A percentile compares a stretch with the other conserved stretches of the same genome.
Conservation (phyloP, 2,113 vertebrate species). For the Brachypodius melanocephalos region DNA sequence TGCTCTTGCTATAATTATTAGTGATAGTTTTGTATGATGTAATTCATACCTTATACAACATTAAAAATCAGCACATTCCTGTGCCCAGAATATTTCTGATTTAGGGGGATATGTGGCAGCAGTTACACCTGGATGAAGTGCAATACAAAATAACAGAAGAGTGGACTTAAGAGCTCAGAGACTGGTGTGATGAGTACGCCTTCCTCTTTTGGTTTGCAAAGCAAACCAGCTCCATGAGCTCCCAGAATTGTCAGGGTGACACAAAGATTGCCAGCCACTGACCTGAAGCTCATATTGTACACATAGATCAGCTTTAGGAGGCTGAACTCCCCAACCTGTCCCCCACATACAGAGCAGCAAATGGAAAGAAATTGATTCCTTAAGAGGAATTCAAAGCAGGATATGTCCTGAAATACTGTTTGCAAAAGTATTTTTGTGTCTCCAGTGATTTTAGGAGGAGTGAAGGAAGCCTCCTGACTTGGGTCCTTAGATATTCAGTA, state of each 20-base stretch:
- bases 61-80: not conserved
- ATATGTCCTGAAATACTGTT: not conserved
- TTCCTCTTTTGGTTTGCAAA: not conserved
- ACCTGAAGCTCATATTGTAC: not conserved
- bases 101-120: not conserved
- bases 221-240: not conserved
- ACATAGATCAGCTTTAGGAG: not conserved
- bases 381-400: not conserved
- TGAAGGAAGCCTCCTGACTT: not conserved
- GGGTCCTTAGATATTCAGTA: not conserved
- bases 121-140: not conserved
- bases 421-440: not conserved
- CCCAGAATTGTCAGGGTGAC: not conserved
- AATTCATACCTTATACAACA: not conserved
- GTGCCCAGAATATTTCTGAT: not conserved
- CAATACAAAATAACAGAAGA: not conserved
- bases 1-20: not conserved
- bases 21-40: not conserved
- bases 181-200: not conserved
- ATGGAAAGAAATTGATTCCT: not conserved
- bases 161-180: not conserved
- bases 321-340: not conserved
- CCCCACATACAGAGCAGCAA: rapidly evolving
- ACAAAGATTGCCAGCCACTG: not conserved
- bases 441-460: not conserved